These are phyloP conservation scores for Lasioglossum calceatum DNA, from an alignment of 2,888 invertebrate genomes.

Conservation along the genomic window DNA sequence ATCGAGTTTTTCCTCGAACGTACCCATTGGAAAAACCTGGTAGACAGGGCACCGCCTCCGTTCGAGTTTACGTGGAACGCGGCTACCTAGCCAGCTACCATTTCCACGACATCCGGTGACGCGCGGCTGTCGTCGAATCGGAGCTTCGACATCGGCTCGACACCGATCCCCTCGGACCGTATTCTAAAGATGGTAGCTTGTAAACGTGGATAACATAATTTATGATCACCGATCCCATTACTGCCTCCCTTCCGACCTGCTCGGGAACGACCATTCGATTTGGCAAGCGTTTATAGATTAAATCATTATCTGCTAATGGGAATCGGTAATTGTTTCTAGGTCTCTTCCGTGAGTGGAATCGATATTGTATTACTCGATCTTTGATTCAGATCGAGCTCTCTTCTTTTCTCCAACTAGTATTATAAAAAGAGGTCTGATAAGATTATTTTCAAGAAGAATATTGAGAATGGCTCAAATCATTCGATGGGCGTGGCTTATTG, in stretches of 20 bases:
- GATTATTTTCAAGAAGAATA: background rate
- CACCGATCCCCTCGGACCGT: constrained; percentile 69
- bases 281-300: constrained; percentile 5
- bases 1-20: constrained; percentile 67
- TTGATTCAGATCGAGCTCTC: too few relatives aligned
- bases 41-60: constrained; percentile 48
- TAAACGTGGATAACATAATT: constrained; percentile 78
- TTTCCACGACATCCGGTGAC: constrained; percentile 70
- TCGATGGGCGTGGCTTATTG: background rate
- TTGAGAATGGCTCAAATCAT: background rate
- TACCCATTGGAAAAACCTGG: constrained; percentile 57
- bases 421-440: too few relatives aligned
- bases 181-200: constrained; percentile 75
- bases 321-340: background rate
- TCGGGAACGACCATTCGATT: background rate
- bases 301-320: background rate
- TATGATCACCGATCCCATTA: constrained; percentile 74
- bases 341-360: background rate
- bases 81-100: constrained; percentile 54
- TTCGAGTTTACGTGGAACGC: constrained; percentile 54
- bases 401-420: too few relatives aligned
- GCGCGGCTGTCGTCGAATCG: constrained; percentile 50
- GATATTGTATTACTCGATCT: background rate
- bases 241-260: background rate
- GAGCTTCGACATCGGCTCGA: constrained; percentile 68